Base-by-base conservation (phyloP, 2,888 invertebrate species). In the Parapristionchus giblindavisi region DNA sequence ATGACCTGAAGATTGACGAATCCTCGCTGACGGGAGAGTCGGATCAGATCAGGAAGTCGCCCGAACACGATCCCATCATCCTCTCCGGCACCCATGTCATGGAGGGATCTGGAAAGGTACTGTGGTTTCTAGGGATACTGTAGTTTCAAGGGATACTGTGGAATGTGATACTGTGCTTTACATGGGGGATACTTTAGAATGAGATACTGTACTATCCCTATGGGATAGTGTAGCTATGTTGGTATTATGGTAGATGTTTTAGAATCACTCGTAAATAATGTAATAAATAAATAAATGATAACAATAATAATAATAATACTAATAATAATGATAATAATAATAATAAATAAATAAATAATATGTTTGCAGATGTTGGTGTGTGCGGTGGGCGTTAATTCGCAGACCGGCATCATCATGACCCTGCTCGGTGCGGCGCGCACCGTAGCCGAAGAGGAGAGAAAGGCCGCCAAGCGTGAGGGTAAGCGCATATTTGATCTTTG, bases 1-100 rank as follows among this genome's bases (percentile, higher is more conserved):
- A 90, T 82, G 90, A 90, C 83, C 85, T 90, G 70, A 90, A 89
- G 83, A 87, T 91, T 54, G 88, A 88, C 77, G 88, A 88, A 76
- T 86, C 87, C 11, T 88, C 88, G 54, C 79, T 88, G 76, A 88
- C 88, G 40, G 88, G 88, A 68, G 88, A 88, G 77, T 87, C 88
- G 24, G 88, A 88, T 77, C 83, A 84, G 60, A 86, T 88, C 75
- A 84, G 83, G 75, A 88, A 88, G 77, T 82, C 83, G 29, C 81
- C 83, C 32, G 86, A 87, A 27, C 76, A 77, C 27, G 88, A 88
- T 75, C 87, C 87, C 14, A 82, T 82, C 63, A 75, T 86, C 58
- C 78, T 86, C 14, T 86, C 85, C 29, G 87, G 87, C 76, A 88
- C 87, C 3, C 85, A 88, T 76, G 86, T 86, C 36, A 88, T 87